A percentile compares a stretch with the other conserved stretches of the same genome.
Conservation (phyloP, 2,797 vertebrate genomes). For the Bufotes viridis region DNA sequence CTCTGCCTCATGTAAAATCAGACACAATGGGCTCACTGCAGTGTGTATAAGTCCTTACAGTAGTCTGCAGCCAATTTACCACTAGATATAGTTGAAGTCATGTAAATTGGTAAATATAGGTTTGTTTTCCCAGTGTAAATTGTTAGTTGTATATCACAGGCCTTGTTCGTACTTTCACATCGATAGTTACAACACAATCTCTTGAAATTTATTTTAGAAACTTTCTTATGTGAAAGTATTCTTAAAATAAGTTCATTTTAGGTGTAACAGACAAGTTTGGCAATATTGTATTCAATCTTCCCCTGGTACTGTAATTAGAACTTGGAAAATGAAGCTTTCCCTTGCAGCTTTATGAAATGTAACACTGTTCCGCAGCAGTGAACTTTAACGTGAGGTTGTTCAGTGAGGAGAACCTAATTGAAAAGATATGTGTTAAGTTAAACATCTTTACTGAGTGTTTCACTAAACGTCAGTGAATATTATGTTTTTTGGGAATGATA, state of each 20-base stretch:
- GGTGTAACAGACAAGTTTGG: slow-evolving; percentile 74
- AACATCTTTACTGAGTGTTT: slow-evolving; percentile 41
- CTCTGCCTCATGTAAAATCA: not conserved
- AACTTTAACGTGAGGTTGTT: slow-evolving; percentile 70
- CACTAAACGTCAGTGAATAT: slow-evolving; percentile 25
- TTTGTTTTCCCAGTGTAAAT: not conserved
- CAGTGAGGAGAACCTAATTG: slow-evolving; percentile 70
- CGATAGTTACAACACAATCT: not conserved
- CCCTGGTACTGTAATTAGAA: slow-evolving; percentile 69
- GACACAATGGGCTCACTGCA: not conserved
- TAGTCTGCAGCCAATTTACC: not conserved
- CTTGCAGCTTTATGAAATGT: slow-evolving; percentile 72
- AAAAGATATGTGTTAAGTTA: slow-evolving; percentile 71
- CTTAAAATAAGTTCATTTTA: slow-evolving; percentile 30
- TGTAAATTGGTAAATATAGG: not conserved
- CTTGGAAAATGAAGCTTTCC: slow-evolving; percentile 76
- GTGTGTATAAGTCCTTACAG: too few species aligned
- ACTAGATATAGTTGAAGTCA: not conserved
- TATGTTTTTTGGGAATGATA: slow-evolving; percentile 16
- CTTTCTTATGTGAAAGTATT: not conserved
- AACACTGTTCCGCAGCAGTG: slow-evolving; percentile 69
- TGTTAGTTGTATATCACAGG: not conserved
- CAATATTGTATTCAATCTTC: slow-evolving; percentile 76
- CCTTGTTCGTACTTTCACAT: not conserved
- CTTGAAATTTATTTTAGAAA: not conserved